Evolutionary conservation across 2,888 invertebrate genomes (phyloP).

Genomic region (Archaeoteleia sp.): DNA sequence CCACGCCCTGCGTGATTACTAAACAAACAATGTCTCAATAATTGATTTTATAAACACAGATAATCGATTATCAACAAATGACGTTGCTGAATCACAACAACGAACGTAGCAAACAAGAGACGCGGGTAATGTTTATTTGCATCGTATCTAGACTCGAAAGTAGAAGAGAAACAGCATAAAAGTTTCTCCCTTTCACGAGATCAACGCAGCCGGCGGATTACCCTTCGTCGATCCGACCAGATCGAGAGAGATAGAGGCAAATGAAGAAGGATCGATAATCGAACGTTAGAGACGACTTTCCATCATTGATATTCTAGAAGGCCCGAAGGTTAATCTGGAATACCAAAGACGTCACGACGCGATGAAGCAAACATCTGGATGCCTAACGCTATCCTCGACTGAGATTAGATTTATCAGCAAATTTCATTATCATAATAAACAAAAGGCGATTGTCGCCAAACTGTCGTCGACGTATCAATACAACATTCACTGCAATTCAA

Average conservation of each 20-base stretch:
- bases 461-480: no score
- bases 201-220: conserved; percentile 40
- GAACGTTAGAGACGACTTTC: conserved; percentile 46
- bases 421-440: not conserved
- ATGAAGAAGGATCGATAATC: conserved; percentile 25
- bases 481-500: no score
- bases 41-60: no score
- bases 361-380: conserved; percentile 47
- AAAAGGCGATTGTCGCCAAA: not conserved
- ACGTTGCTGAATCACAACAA: no score
- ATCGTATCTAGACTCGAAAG: no score
- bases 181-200: conserved; percentile 49
- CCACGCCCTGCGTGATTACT: not conserved
- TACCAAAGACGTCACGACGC: conserved; percentile 47
- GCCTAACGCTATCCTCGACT: conserved; percentile 26
- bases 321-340: conserved; percentile 52
- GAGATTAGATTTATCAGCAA: not conserved
- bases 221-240: conserved; percentile 42
- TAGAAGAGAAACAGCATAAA: conserved; percentile 10
- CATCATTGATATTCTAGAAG: conserved; percentile 53
- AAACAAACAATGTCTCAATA: no score
- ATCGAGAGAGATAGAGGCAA: conserved; percentile 7
- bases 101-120: no score
- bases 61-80: no score
- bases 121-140: no score